These are phyloP conservation scores for Teleiodes luculella DNA, from an alignment of 2,888 invertebrate genomes.

Conservation along the genomic window DNA sequence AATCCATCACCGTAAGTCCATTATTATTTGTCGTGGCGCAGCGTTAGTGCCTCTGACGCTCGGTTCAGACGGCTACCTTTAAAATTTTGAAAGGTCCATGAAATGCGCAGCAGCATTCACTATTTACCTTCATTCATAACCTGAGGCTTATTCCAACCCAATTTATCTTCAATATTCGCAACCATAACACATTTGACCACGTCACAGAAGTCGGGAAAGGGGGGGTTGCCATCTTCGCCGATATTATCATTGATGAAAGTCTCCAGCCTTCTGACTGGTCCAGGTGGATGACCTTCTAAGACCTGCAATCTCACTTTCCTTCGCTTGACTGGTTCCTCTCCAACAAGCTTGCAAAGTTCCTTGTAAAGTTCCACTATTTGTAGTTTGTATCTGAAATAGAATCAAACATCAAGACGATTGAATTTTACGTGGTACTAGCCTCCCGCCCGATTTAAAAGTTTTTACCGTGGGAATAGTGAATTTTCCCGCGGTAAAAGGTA, in stretches of 20 bases:
- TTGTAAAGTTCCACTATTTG: conserved; percentile 44
- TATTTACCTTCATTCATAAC: conserved; percentile 54
- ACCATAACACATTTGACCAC: conserved; percentile 47
- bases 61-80: no score
- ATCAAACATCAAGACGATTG: background rate
- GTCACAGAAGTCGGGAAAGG: conserved; percentile 74
- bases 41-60: no score
- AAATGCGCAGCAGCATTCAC: no score
- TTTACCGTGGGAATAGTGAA: no score
- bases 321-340: conserved; percentile 35
- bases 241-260: conserved; percentile 46
- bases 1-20: no score
- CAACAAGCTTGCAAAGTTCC: conserved; percentile 42
- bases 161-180: conserved; percentile 36
- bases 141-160: conserved; percentile 38
- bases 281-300: conserved; percentile 39
- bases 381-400: conserved; percentile 43
- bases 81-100: no score
- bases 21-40: no score
- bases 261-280: conserved; percentile 52
- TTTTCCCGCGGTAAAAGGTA: no score
- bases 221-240: conserved; percentile 40
- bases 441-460: no score
- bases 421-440: no score
- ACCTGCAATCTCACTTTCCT: conserved; percentile 42